Evolutionary conservation across 1,140 invertebrate genomes (phyloP).

Genomic region (Drosophila subpulchrella): DNA sequence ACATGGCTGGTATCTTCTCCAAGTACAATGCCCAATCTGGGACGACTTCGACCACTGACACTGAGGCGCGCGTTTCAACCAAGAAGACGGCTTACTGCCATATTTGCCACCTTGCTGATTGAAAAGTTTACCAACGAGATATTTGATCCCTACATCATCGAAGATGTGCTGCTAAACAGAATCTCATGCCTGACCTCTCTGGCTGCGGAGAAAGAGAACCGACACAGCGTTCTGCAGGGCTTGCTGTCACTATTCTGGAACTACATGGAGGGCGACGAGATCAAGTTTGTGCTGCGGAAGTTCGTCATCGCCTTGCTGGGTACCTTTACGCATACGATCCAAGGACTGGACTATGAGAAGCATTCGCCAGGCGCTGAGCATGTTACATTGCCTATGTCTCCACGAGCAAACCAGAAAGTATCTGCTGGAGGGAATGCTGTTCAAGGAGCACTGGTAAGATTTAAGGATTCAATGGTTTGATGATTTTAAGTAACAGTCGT

Average conservation of each 20-base stretch:
- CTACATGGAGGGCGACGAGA: conserved; percentile 88
- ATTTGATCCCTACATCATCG: conserved; percentile 86
- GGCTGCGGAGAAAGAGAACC: conserved; percentile 53
- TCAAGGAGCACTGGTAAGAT: conserved; percentile 85
- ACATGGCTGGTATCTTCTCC: conserved; percentile 85
- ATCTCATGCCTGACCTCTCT: conserved; percentile 83
- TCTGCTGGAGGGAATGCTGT: conserved; percentile 76
- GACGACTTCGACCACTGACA: not conserved
- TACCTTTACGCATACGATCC: conserved; percentile 87
- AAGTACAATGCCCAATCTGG: conserved; percentile 52
- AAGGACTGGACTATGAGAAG: conserved; percentile 86
- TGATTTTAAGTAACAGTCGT: not conserved
- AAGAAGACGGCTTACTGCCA: conserved; percentile 84
- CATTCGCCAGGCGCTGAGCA: conserved; percentile 86
- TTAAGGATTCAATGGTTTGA: not conserved
- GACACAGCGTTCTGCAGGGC: conserved; percentile 61
- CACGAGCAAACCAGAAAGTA: conserved; percentile 81
- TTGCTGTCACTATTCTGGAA: conserved; percentile 88
- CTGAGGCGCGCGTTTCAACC: conserved; percentile 69
- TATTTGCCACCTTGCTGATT: conserved; percentile 86
- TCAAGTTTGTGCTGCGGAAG: conserved; percentile 87
- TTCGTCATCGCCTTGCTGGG: conserved; percentile 86
- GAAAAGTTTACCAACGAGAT: conserved; percentile 86
- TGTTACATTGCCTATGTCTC: conserved; percentile 85
- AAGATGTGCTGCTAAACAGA: conserved; percentile 85